A percentile compares a stretch with the other conserved stretches of the same genome.
phyloP scores from a whole-genome alignment of 2,888 invertebrate genomes.

The Stenodema calcarata region DNA sequence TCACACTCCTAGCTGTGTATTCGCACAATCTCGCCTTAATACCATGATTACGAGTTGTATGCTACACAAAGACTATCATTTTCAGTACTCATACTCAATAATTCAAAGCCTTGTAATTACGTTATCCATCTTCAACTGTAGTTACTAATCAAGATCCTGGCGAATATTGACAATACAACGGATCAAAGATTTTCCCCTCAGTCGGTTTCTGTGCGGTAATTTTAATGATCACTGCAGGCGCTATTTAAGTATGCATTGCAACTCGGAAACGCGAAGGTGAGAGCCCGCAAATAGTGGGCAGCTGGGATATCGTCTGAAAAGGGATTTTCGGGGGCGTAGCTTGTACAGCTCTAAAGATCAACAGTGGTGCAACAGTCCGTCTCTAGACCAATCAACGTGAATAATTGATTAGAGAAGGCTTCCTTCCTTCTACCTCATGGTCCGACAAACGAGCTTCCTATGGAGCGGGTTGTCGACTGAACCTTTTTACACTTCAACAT shows the following conservation, averaged over 20 bases:
- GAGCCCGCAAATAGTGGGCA: background rate
- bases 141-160: too few species aligned
- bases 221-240: background rate
- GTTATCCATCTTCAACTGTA: too few species aligned
- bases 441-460: background rate
- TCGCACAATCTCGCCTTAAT: too few species aligned
- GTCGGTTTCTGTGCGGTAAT: background rate
- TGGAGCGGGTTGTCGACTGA: background rate
- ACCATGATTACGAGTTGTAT: too few species aligned
- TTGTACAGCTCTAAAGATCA: conserved; percentile 10
- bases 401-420: conserved; percentile 15
- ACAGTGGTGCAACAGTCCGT: conserved; percentile 6
- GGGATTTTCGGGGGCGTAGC: background rate
- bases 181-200: background rate
- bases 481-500: too few species aligned
- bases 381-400: conserved; percentile 31
- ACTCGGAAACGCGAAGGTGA: background rate
- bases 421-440: background rate
- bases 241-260: background rate
- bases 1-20: too few species aligned
- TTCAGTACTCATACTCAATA: too few species aligned
- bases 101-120: too few species aligned
- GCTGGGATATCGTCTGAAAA: background rate
- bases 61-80: too few species aligned
- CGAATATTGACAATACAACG: too few species aligned